Evolutionary conservation across 2,113 vertebrate genomes (phyloP), one percentile per base, ranked within the genome.

Genomic region (Leiothrix lutea): DNA sequence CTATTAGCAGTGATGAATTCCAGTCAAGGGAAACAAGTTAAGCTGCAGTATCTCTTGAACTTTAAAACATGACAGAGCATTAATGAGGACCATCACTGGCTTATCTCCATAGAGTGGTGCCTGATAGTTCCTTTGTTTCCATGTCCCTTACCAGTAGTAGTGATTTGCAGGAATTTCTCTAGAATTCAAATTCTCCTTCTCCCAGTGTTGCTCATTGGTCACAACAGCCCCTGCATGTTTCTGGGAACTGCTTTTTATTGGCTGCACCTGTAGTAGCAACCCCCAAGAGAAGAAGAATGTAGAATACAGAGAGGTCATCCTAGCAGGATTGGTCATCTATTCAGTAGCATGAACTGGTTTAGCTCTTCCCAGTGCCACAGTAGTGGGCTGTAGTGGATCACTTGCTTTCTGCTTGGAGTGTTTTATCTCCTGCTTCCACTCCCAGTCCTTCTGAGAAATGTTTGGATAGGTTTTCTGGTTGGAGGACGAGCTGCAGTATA

Each of bases 1-100:
- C 93, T 94, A 75, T 93, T 86, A 92, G 67, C 38, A 87, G 71
- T 77, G 86, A 93, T 81, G 87, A 90, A 95, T 91, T 88, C 70
- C 85, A 88, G 58, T 64, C 74, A 79, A 91, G 58, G 44, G 77
- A 96, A 80, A 64, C 80, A 91, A 89, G 80, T 67, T 73, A 95
- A 95, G 64, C 57, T 82, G 69, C 79, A 92, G 36, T 60, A 75
- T 69, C 72, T 74, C 80, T 88, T 85, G 65, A 82, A 94, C 86
- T 92, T 90, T 81, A 77, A 89, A 94, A 60, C 60, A 84, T 93
- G 84, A 69, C 78, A 92, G 44, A 81, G 42, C 72, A 82, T 90
- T 96, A 90, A 78, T 71, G 60, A 92, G 50, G 42, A 92, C 70
- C 31, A 45, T 62, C 25, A 36, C 54, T 33, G 23, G 24, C 22